These are phyloP conservation scores for Sabatieria punctata DNA, from an alignment of 2,888 invertebrate genomes.

Conservation along the genomic window DNA sequence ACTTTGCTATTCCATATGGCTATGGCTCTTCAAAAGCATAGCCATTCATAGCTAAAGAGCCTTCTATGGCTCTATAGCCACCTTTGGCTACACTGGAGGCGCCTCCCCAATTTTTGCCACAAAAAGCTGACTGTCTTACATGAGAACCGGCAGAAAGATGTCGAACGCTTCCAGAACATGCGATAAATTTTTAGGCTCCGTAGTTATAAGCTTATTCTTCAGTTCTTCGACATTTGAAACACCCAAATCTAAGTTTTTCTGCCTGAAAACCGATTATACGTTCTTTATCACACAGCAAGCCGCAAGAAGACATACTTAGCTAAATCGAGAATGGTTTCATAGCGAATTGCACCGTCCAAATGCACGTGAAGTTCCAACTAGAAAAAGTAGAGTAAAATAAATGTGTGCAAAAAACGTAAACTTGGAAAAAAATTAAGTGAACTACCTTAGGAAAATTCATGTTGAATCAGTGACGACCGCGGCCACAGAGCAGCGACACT, in stretches of 20 bases:
- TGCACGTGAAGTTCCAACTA: constrained; percentile 44
- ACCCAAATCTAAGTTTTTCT: constrained; percentile 27
- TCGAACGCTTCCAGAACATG: constrained; percentile 35
- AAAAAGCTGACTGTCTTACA: constrained; percentile 19
- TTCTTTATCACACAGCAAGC: too few relatives aligned
- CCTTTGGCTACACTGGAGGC: too few relatives aligned
- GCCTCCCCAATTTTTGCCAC: neutral
- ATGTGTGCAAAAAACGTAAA: too few relatives aligned
- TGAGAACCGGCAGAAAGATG: constrained; percentile 32
- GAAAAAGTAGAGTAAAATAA: constrained; percentile 4
- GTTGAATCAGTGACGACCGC: too few relatives aligned
- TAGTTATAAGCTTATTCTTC: constrained; percentile 31
- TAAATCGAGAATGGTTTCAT: constrained; percentile 40
- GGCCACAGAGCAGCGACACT: too few relatives aligned
- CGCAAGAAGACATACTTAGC: too few relatives aligned
- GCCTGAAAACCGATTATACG: constrained; percentile 16
- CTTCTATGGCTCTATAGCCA: too few relatives aligned
- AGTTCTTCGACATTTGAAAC: constrained; percentile 34
- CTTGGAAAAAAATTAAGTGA: too few relatives aligned
- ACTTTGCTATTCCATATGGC: too few relatives aligned
- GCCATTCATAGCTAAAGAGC: too few relatives aligned
- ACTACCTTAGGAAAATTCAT: too few relatives aligned
- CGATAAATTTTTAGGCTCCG: constrained; percentile 32
- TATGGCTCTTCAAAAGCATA: too few relatives aligned
- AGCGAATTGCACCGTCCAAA: constrained; percentile 40